Evolutionary conservation across 2,797 vertebrate species (phyloP).

Genomic region (Channallabes apus): DNA sequence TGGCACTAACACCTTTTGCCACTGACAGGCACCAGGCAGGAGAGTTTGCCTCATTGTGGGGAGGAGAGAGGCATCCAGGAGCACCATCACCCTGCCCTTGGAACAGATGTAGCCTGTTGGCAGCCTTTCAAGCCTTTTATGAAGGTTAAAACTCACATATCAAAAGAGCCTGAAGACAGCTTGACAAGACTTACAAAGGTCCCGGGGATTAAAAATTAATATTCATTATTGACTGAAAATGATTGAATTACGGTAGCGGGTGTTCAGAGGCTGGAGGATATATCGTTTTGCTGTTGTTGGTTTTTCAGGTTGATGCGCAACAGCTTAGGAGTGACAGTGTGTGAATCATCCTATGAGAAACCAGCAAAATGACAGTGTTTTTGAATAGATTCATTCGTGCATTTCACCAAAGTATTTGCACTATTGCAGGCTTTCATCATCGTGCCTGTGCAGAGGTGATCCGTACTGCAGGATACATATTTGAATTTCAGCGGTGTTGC

Average conservation of each 20-base stretch:
- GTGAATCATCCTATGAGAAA: neutral
- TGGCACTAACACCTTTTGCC: slow-evolving; percentile 57
- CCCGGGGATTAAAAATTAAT: slow-evolving; percentile 57
- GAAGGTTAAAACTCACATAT: slow-evolving; percentile 58
- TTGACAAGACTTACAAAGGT: slow-evolving; percentile 55
- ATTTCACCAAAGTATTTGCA: slow-evolving; percentile 9
- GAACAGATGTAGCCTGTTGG: slow-evolving; percentile 57
- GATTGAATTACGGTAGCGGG: slow-evolving; percentile 28
- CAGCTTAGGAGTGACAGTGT: slow-evolving; percentile 11
- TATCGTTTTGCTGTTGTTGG: slow-evolving; percentile 26
- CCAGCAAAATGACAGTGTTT: neutral
- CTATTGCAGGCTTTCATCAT: slow-evolving; percentile 22
- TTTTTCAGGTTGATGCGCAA: slow-evolving; percentile 26
- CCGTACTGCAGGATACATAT: slow-evolving; percentile 3
- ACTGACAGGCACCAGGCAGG: slow-evolving; percentile 53
- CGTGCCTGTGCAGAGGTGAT: slow-evolving; percentile 18
- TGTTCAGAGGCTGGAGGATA: slow-evolving; percentile 30
- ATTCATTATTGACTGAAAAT: slow-evolving; percentile 52
- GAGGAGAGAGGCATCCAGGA: slow-evolving; percentile 47
- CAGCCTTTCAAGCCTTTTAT: slow-evolving; percentile 57
- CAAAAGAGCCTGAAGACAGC: slow-evolving; percentile 54
- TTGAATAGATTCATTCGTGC: neutral
- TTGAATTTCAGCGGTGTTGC: slow-evolving; percentile 28
- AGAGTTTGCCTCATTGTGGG: slow-evolving; percentile 54
- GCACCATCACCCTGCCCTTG: slow-evolving; percentile 45